These are phyloP conservation scores for Callopanchax toddi DNA, from an alignment of 2,113 vertebrate species.

Conservation along the genomic window DNA sequence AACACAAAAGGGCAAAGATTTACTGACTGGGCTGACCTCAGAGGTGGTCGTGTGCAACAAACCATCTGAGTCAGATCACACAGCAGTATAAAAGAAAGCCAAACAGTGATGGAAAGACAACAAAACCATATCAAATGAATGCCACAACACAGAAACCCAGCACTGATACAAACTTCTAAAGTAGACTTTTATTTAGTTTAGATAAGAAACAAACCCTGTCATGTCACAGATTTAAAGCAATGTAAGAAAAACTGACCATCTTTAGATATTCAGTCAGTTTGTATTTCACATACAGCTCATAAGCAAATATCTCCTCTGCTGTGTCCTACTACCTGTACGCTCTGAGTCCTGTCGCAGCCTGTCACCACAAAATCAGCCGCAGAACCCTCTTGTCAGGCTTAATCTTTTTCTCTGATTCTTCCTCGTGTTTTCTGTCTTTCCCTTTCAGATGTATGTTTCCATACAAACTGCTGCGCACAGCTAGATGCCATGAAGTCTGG, in stretches of 20 bases:
- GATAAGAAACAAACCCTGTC: not conserved
- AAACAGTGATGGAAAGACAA: not conserved
- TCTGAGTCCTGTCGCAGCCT: slow-evolving; percentile 56
- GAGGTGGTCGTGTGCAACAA: not conserved
- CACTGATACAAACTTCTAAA: not conserved
- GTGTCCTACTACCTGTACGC: slow-evolving; percentile 44
- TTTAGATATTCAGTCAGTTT: slow-evolving; percentile 8
- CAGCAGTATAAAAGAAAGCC: not conserved
- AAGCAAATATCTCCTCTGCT: slow-evolving; percentile 36
- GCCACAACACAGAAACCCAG: not conserved
- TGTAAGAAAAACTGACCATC: slow-evolving; percentile 3
- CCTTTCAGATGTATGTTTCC: slow-evolving; percentile 37
- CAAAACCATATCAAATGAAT: not conserved
- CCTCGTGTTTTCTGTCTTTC: slow-evolving; percentile 56
- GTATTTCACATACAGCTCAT: slow-evolving; percentile 26
- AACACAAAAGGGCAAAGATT: not conserved
- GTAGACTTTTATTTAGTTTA: not conserved
- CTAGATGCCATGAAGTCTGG: slow-evolving; percentile 47
- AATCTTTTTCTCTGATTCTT: slow-evolving; percentile 64
- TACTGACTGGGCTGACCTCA: not conserved
- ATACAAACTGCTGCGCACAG: slow-evolving; percentile 66
- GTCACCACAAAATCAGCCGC: slow-evolving; percentile 59
- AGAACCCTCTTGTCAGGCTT: slow-evolving; percentile 64
- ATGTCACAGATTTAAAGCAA: not conserved
- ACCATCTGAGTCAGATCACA: not conserved